A percentile compares a stretch with the other conserved stretches of the same genome.
Conservation (phyloP, 2,888 invertebrate genomes). For the Spisula solida region DNA sequence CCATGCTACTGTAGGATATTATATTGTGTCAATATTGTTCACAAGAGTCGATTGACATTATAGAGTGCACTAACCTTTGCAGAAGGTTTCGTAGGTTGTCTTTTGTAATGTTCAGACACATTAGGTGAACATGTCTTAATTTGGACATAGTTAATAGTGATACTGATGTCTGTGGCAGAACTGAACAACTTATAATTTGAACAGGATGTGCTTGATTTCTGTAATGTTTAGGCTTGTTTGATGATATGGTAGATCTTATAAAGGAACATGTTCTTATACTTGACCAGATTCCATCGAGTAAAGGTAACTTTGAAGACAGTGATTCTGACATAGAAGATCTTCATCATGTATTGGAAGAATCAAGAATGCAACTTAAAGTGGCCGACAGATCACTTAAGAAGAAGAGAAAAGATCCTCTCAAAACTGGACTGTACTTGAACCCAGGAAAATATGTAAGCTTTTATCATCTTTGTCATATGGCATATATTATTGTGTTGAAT, state of each 20-base stretch:
- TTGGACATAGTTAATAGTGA: background rate
- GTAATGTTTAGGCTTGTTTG: background rate
- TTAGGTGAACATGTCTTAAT: background rate
- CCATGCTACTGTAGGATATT: background rate
- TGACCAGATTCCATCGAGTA: slow-evolving; percentile 66
- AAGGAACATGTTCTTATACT: slow-evolving; percentile 1
- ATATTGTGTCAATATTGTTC: background rate
- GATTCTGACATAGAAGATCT: slow-evolving; percentile 92
- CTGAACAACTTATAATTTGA: background rate
- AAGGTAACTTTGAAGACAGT: slow-evolving; percentile 85
- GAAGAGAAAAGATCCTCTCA: slow-evolving; percentile 82
- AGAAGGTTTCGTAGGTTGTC: background rate
- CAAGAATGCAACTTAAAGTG: slow-evolving; percentile 90
- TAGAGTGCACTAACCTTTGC: background rate
- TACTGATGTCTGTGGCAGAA: background rate
- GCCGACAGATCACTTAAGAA: slow-evolving; percentile 88
- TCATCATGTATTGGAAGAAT: slow-evolving; percentile 90
- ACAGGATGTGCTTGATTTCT: background rate
- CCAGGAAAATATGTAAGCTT: slow-evolving; percentile 86
- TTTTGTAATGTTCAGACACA: background rate
- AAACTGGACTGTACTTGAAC: slow-evolving; percentile 84
- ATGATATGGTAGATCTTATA: slow-evolving; percentile 1
- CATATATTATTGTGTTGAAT: background rate
- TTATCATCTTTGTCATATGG: background rate
- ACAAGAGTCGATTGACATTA: background rate